Evolutionary conservation across 2,797 vertebrate genomes (phyloP), one percentile per base, ranked within the genome.

Genomic region (Rhinoraja longicauda): DNA sequence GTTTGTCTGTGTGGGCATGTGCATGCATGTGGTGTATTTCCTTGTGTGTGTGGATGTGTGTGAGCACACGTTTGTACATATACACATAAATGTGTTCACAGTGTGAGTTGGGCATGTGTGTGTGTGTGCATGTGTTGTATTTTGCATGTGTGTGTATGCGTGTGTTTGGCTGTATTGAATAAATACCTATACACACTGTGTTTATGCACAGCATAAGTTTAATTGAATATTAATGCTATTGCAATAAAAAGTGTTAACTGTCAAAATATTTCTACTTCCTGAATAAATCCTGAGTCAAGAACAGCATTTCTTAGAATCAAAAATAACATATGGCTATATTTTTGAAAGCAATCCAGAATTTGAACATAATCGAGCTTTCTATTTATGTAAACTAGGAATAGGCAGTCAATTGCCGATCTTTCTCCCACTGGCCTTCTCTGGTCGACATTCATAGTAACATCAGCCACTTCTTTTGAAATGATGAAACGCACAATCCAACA

Each of bases 161-260:
- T 73, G 70, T 17, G 64, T 64, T 67, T 67, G 10, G 17, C 64
- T 73, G 6, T 24, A 73, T 24, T 73, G 4, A 67, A 67, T 17
- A 21, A 6, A 17, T 67, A 24, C 70, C 21, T 67, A 13, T 10
- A 67, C 64, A 67, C 64, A 67, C 64, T 86, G 82, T 59, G 36
- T 45, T 91, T 91, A 70, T 53, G 45, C 5, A 53, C 45, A 53
- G 45, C 4, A 53, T 53, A 53, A 53, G 4, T 53, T 53, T 53
- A 92, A 75, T 92, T 70, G 70, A 75, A 92, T 75, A 39, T 17
- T 73, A 73, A 92, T 92, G 36, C 26, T 57, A 73, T 92, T 53
- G n/a, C 90, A 92, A 73, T 75, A 75, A 73, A 29, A 36, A 32
- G 26, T 57, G 12, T 75, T 29, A 73, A 57, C 53, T 70, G 39